Base-by-base conservation (phyloP, 1,140 invertebrate species). In the Neodiprion fabricii region DNA sequence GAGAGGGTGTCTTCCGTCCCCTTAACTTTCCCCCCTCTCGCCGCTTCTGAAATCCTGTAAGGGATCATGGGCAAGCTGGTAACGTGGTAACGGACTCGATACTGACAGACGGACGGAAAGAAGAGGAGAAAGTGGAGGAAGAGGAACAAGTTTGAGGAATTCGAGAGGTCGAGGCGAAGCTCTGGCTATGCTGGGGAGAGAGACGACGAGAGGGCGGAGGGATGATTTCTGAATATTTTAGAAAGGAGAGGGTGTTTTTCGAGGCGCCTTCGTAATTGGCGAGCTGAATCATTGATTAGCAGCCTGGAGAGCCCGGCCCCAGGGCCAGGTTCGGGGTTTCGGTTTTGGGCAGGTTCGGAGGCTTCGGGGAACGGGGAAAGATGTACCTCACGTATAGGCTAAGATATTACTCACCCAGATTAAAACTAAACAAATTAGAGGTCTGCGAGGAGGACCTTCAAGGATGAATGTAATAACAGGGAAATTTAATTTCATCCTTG, bases 261-360 rank as follows among this genome's bases (percentile, higher is more conserved):
- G 80, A 81, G 81, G 77, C 78, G 79, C 81, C 79, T 79, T 72
- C 67, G 80, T 85, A 85, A 85, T 84, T 85, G 82, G 80, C 76
- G 77, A 79, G 83, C 79, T 84, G 82, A 85, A 85, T 85, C 83
- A 85, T 85, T 84, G 84, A 85, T 85, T 84, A 83, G 80, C 71
- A 75, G 78, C 78, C 76, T 77, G 78, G 28, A 40, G 76, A 75
- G 81, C 81, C 84, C 80, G 79, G 77, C 74, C 77, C 75, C 21
- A 75, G 72, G 67, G 66, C 8, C 17, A 69, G 49, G 21, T 11
- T 4, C 28, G n/a, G 53, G 5, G 28, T 17, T 11, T 14, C 8
- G 1, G 21, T 3, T 17, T 49, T n/a, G n/a, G 48, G 14, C 17
- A 3, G 7, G n/a, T 8, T 7, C 17, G 17, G 17, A n/a, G 48